Conservation (phyloP, 92 coral and sea anemone species). For the Virgularia gustaviana region DNA sequence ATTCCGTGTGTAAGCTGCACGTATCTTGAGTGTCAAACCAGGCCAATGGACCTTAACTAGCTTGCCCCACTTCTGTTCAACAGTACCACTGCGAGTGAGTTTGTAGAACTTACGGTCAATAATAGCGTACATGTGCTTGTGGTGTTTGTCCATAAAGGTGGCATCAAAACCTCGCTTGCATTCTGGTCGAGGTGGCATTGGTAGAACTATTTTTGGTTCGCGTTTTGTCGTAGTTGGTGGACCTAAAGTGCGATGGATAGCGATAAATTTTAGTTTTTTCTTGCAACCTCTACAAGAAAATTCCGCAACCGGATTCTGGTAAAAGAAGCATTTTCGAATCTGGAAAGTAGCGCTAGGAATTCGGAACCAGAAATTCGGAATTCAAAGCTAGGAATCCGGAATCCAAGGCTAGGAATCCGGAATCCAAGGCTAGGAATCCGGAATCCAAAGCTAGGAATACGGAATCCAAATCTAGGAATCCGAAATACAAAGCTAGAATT, state of each 20-base stretch:
- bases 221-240: not conserved
- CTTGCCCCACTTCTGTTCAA: slow-evolving; percentile 21
- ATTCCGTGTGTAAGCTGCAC: slow-evolving; percentile 52
- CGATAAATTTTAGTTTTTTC: too few species aligned
- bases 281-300: too few species aligned
- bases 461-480: too few species aligned
- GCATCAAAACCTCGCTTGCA: slow-evolving; percentile 17
- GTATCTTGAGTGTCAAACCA: slow-evolving; percentile 23
- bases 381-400: too few species aligned
- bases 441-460: too few species aligned
- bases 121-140: slow-evolving; percentile 3
- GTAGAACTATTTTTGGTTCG: slow-evolving; percentile 1
- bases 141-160: slow-evolving; percentile 16
- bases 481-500: too few species aligned
- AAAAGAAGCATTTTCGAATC: too few species aligned
- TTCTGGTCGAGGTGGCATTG: slow-evolving; percentile 23
- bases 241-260: not conserved
- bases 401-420: too few species aligned
- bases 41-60: slow-evolving; percentile 37
- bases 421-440: too few species aligned
- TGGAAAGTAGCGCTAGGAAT: not conserved
- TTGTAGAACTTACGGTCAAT: not conserved
- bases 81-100: not conserved
- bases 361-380: too few species aligned
- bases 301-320: too few species aligned